Base-by-base conservation (phyloP, 2,797 vertebrate species). In the Anabacerthia variegaticeps region DNA sequence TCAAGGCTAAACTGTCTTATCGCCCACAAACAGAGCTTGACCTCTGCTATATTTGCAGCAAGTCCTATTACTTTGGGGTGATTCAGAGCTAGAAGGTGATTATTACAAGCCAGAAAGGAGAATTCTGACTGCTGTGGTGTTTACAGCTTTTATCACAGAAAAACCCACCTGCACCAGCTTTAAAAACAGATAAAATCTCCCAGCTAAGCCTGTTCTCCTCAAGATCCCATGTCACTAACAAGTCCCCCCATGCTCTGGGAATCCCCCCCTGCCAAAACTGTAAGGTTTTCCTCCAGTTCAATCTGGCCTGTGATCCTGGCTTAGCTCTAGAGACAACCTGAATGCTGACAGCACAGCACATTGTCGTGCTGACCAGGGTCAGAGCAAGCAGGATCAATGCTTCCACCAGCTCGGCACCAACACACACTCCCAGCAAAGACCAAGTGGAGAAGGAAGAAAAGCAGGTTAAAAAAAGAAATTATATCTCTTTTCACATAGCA, bases 151-250 rank as follows among this genome's bases (percentile, higher is more conserved):
- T 74, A 92, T 75, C 67, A 3, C 44, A 44, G 49, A 48, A 79
- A 94, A 89, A 94, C 81, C 84, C 86, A 84, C 92, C 77, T 61
- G 66, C 0, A 0, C 69, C 52, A 74, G 71, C 76, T 83, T 21
- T 16, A 77, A 93, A 92, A 95, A 20, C 0, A 71, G 91, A 85
- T 83, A 77, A 89, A 88, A 92, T 82, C 94, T 81, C 61, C 27
- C 71, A 79, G 67, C 41, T 80, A 95, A 93, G 37, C 54, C 54
- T 77, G 44, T 41, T 58, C 27, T 65, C 27, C 58, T 83, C 81
- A 28, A 74, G 71, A 94, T 73, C 59, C 46, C 34, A 11, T 39
- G 41, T 67, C 75, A 65, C 92, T 65, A 80, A 73, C 65, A 71
- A 94, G 61, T 67, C 48, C 27, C 61, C 56, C 9, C 9, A 6